A percentile compares a stretch with the other conserved stretches of the same genome.
phyloP scores from a whole-genome alignment of 2,113 vertebrate species.

The Ictalurus furcatus region DNA sequence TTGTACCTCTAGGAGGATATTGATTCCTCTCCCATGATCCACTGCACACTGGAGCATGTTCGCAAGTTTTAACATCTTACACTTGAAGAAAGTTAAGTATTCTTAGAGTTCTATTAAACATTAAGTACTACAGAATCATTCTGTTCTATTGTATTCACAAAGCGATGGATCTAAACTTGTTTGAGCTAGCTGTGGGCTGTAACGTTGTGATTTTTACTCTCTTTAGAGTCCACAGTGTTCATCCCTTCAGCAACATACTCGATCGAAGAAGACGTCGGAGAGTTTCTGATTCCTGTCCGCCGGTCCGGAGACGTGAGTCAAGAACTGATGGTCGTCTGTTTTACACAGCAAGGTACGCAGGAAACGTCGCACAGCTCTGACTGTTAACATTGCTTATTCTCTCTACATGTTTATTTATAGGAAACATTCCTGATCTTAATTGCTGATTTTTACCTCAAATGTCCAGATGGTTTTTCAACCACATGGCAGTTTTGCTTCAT shows the following conservation, averaged over 20 bases:
- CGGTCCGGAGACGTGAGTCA: slow-evolving; percentile 87
- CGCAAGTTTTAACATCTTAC: background rate
- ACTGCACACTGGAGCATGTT: background rate
- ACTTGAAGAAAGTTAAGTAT: too few relatives aligned
- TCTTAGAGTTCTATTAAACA: background rate
- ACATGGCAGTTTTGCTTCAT: background rate
- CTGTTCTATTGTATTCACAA: background rate
- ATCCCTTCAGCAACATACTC: slow-evolving; percentile 82
- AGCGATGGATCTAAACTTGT: background rate
- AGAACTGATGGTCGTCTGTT: slow-evolving; percentile 94
- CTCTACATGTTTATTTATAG: background rate
- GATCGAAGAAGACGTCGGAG: slow-evolving; percentile 87
- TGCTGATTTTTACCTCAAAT: background rate
- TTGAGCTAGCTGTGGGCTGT: background rate
- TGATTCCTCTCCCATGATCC: background rate
- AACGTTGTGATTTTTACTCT: background rate
- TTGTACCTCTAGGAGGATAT: slow-evolving; percentile 6
- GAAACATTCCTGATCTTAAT: background rate
- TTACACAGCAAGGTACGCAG: slow-evolving; percentile 86
- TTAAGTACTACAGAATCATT: too few relatives aligned
- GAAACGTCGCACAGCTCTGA: background rate
- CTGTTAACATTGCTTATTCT: background rate
- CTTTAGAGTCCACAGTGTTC: slow-evolving; percentile 88
- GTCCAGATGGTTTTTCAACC: background rate
- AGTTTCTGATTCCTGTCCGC: slow-evolving; percentile 85